phyloP scores from a whole-genome alignment of 2,113 vertebrate species.

The Petrocephalus zakoni region DNA sequence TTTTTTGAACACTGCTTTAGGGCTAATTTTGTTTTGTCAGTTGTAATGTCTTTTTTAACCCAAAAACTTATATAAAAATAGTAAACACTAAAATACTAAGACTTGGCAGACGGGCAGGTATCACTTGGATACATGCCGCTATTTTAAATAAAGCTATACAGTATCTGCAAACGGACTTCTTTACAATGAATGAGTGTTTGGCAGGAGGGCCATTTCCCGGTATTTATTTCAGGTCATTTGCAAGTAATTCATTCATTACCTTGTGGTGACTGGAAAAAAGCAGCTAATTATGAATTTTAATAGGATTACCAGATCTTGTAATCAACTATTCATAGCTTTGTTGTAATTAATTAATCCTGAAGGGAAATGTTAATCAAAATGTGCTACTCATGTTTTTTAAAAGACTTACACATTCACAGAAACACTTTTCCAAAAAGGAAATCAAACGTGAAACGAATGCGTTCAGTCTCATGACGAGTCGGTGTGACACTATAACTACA shows the following conservation, averaged over 20 bases:
- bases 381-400: constrained; percentile 32
- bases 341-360: constrained; percentile 46
- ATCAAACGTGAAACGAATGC: not conserved
- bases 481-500: not conserved
- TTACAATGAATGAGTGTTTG: not conserved
- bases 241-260: constrained; percentile 31
- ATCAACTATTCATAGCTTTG: constrained; percentile 45
- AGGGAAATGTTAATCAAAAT: constrained; percentile 44
- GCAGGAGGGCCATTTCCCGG: constrained; percentile 39
- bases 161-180: not conserved
- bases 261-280: constrained; percentile 36
- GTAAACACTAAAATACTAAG: not conserved
- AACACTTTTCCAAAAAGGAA: not conserved
- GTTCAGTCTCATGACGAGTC: not conserved
- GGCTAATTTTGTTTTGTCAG: not conserved
- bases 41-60: not conserved
- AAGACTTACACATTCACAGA: constrained; percentile 30
- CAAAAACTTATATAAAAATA: not conserved
- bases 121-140: not conserved
- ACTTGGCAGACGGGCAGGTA: not conserved
- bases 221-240: constrained; percentile 44
- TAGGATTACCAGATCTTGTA: constrained; percentile 53
- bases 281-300: constrained; percentile 54
- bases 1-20: not conserved
- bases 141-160: not conserved